Evolutionary conservation across 2,113 vertebrate genomes (phyloP).

Genomic region (Panthera tigris): DNA sequence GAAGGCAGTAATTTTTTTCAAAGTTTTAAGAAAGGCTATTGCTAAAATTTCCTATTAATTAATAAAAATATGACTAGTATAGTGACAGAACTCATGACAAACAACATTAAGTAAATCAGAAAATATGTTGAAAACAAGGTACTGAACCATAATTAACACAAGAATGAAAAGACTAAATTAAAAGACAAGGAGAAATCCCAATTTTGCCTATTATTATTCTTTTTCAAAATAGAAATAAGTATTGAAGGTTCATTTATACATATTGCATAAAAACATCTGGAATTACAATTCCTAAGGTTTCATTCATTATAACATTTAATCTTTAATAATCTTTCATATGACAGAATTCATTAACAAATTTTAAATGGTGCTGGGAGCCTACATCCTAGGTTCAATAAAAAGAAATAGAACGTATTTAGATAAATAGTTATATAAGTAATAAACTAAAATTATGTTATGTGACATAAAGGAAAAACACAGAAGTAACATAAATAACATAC

Average conservation of each 20-base stretch:
- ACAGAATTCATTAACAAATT: slow-evolving; percentile 31
- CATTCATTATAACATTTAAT: not conserved
- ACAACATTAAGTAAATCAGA: not conserved
- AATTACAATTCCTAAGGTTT: not conserved
- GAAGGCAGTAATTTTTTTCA: slow-evolving; percentile 26
- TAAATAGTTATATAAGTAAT: not conserved
- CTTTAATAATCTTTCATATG: not conserved
- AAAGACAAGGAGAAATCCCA: not conserved
- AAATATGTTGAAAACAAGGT: not conserved
- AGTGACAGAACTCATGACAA: not conserved
- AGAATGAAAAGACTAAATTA: not conserved
- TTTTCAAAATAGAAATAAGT: slow-evolving; percentile 25
- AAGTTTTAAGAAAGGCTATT: not conserved
- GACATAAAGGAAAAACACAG: not conserved
- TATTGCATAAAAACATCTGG: not conserved
- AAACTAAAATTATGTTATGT: not conserved
- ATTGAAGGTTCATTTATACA: not conserved
- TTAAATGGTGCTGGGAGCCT: not conserved
- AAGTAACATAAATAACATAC: not conserved
- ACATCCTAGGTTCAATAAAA: not conserved
- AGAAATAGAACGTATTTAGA: slow-evolving; percentile 26
- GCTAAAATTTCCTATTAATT: slow-evolving; percentile 61
- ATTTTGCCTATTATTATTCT: not conserved
- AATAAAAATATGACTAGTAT: not conserved
- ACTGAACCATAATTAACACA: not conserved